Base-by-base conservation (phyloP, 2,113 vertebrate species). In the Riparia riparia region DNA sequence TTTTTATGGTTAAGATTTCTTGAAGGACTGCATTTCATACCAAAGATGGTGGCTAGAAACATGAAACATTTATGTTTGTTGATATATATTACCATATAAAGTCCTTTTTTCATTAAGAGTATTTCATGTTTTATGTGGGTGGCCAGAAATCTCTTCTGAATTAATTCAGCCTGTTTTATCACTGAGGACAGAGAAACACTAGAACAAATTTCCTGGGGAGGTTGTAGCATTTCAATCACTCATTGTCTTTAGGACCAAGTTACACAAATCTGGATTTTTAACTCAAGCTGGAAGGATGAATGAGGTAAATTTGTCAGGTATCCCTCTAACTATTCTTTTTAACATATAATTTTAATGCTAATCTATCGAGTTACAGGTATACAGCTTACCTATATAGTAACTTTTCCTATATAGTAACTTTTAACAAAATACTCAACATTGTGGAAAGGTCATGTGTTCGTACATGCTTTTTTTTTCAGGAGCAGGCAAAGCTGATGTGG, bases 41-140 rank as follows among this genome's bases (percentile, higher is more conserved):
- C 88, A 57, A 90, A 89, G 50, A 95, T 80, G 64, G 86, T 91
- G 79, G 53, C 64, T 86, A 92, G 25, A 65, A 82, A 93, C 70
- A 85, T 74, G 45, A 95, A 97, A 89, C 14, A 45, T 95, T 86
- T 76, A 53, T 37, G n/a, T 80, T 89, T 85, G 2, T 50, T 89
- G 49, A 71, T 87, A 65, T 7, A 2, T 68, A 64, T 63, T 78
- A 47, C 21, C 28, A n/a, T 63, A 60, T 72, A 63, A 88, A 83
- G 49, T 63, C 15, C 5, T 49, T 89, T 70, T 68, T 56, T 26
- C 41, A 56, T 66, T 79, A 60, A 42, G n/a, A 66, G 4, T 60
- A 60, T 92, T 86, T 84, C 6, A 45, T 32, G 12, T 66, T 90
- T 25, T 79, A 8, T 81, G 8, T 49, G 28, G 26, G 28, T 79